Base-by-base conservation (phyloP, 1,140 invertebrate species). In the Danaus plexippus region DNA sequence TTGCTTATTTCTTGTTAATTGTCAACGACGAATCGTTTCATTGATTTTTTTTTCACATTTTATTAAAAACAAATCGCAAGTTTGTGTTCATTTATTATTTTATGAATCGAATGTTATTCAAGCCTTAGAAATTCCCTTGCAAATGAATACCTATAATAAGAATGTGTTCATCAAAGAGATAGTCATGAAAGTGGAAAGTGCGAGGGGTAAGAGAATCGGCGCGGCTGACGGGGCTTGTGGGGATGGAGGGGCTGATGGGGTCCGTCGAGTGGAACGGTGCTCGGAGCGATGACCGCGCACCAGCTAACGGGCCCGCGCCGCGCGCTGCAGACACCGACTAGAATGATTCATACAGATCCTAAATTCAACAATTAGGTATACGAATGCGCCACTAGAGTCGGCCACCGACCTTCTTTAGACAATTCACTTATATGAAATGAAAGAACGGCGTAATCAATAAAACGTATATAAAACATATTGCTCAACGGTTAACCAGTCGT, bases 271-370 rank as follows among this genome's bases (percentile, higher is more conserved):
- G 73, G 66, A 76, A 75, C 76, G 77, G 73, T 66, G 73, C 22
- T 32, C 22, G 79, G 80, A 72, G 71, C 81, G 71, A 68, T 81
- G 80, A 80, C 80, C 80, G 78, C 64, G 60, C 64, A 45, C 57
- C 52, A 64, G 45, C 61, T 78, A 77, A 80, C 77, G 77, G 78
- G 47, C 71, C 61, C 67, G 58, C 63, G 63, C 67, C 68, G 60
- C 64, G 67, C 67, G 59, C 66, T 65, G 62, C 57, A 64, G 58
- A 59, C 61, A 57, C 46, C 56, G 59, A 47, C 47, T 59, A 71
- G 56, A 61, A 63, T 56, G 48, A 43, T 42, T 47, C n/a, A 46
- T 42, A 15, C 13, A 41, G 41, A 32, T 52, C 11, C 18, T 52
- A 49, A 32, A 43, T 43, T 4, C 9, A 45, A 45, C 11, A 9